Conservation (phyloP, 2,113 vertebrate species). For the Chelonoidis abingdonii region DNA sequence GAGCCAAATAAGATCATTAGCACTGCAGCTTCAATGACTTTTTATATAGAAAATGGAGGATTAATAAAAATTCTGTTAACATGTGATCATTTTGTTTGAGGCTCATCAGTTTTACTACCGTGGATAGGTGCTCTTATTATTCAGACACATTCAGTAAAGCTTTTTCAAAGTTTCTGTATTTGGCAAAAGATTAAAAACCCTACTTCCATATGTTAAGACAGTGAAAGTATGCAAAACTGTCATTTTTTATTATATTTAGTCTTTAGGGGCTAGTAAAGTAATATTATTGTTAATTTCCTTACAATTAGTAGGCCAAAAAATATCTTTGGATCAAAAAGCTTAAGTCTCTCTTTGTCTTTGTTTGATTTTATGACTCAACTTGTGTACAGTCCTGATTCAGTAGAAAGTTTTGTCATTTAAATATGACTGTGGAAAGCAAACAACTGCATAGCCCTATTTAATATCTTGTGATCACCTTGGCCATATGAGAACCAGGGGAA, state of each 20-base stretch:
- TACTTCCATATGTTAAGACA: background rate
- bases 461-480: background rate
- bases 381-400: conserved; percentile 27
- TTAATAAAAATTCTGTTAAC: conserved; percentile 44
- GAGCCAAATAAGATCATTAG: background rate
- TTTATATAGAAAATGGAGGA: conserved; percentile 26
- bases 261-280: background rate
- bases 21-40: conserved; percentile 4
- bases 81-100: background rate
- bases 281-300: conserved; percentile 7
- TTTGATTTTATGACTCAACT: conserved; percentile 12
- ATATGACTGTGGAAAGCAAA: conserved; percentile 5
- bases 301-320: conserved; percentile 6
- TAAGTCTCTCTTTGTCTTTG: background rate
- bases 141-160: conserved; percentile 4
- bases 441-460: conserved; percentile 1
- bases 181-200: background rate
- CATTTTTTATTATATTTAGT: conserved; percentile 15
- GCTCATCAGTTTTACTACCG: conserved; percentile 39
- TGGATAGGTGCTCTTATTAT: conserved; percentile 20
- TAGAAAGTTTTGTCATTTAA: conserved; percentile 52
- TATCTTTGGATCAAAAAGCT: background rate
- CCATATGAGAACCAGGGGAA: background rate
- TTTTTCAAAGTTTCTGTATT: conserved; percentile 25
- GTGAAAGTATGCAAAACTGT: conserved; percentile 19